phyloP scores from a whole-genome alignment of 2,113 vertebrate species.

The Epinephelus moara region DNA sequence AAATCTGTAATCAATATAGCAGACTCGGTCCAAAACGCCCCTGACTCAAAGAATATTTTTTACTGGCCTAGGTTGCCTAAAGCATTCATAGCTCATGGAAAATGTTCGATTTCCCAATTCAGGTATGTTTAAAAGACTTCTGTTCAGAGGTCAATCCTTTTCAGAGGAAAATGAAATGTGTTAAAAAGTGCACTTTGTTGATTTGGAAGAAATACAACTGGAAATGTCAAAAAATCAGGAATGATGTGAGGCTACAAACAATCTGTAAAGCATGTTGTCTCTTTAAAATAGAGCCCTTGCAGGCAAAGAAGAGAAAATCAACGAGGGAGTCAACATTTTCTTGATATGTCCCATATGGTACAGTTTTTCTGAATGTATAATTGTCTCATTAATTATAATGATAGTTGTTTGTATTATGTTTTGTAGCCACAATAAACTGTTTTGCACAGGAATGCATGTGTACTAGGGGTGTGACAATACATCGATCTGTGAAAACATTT shows the following conservation, averaged over 20 bases:
- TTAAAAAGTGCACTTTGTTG: conserved; percentile 37
- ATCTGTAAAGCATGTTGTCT: background rate
- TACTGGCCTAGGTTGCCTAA: conserved; percentile 16
- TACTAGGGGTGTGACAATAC: background rate
- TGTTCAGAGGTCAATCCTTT: conserved; percentile 27
- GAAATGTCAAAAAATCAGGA: conserved; percentile 26
- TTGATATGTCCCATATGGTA: background rate
- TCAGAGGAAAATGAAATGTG: conserved; percentile 41
- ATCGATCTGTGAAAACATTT: too few relatives aligned
- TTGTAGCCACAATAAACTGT: background rate
- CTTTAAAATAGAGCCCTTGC: background rate
- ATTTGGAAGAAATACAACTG: conserved; percentile 40
- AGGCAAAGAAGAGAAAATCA: conserved; percentile 28
- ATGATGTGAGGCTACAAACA: conserved; percentile 25
- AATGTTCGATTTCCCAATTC: conserved; percentile 55
- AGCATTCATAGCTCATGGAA: conserved; percentile 31
- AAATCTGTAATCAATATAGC: conserved; percentile 47
- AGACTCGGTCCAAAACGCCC: conserved; percentile 12
- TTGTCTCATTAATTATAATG: conserved; percentile 9
- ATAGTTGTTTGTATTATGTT: background rate
- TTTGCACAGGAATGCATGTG: background rate
- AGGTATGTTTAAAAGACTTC: conserved; percentile 38
- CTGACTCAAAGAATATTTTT: background rate
- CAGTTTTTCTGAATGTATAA: conserved; percentile 15
- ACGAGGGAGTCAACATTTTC: conserved; percentile 11